Conservation (phyloP, 2,888 invertebrate genomes). For the Drymonia ruficornis region DNA sequence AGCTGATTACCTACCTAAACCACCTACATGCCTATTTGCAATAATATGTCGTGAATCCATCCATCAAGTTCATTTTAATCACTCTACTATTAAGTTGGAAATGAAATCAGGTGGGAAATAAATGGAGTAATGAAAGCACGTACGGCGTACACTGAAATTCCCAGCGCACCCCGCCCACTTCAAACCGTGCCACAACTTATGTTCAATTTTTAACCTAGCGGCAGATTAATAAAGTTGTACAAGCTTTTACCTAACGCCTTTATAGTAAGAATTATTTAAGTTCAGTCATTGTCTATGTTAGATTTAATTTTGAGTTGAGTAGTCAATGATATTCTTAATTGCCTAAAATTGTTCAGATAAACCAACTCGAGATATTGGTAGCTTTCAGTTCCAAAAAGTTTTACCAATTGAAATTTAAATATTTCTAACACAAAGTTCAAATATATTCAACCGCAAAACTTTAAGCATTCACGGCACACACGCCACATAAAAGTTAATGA, state of each 20-base stretch:
- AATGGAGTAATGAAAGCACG: conserved; percentile 30
- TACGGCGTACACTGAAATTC: conserved; percentile 25
- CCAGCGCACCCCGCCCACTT: conserved; percentile 28
- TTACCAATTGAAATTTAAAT: conserved; percentile 18
- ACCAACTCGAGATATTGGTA: neutral
- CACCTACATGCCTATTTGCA: too few relatives aligned
- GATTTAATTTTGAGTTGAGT: too few relatives aligned
- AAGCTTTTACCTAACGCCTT: too few relatives aligned
- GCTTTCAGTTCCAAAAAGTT: conserved; percentile 13
- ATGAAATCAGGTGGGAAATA: conserved; percentile 11
- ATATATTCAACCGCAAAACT: conserved; percentile 42
- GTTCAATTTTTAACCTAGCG: conserved; percentile 24
- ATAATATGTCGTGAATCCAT: neutral
- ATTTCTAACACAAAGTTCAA: conserved; percentile 10
- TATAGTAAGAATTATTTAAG: too few relatives aligned
- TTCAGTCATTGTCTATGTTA: too few relatives aligned
- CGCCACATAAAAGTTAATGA: conserved; percentile 49
- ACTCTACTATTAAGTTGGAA: neutral
- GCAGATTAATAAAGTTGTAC: too few relatives aligned
- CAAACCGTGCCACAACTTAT: conserved; percentile 21
- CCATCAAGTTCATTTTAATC: neutral
- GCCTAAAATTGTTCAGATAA: too few relatives aligned
- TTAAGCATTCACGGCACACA: conserved; percentile 37
- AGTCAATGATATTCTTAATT: too few relatives aligned
- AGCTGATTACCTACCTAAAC: too few relatives aligned